A percentile compares a stretch with the other conserved stretches of the same genome.
phyloP scores from a whole-genome alignment of 2,797 vertebrate genomes.

The Falco biarmicus region DNA sequence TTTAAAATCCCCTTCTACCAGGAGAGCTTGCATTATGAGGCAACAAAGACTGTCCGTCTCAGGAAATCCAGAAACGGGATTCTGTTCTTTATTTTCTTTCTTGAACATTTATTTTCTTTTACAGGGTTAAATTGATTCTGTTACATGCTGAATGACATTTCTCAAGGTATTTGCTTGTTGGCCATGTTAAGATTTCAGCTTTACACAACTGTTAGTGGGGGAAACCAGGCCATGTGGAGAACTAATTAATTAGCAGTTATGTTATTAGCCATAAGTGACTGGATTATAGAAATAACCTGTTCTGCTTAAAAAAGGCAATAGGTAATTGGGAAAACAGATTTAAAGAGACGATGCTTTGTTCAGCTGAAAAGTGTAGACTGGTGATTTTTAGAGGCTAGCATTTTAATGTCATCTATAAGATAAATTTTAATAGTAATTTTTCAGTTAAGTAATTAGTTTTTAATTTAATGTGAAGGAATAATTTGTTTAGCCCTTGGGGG shows the following conservation, averaged over 20 bases:
- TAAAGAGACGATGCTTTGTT: neutral
- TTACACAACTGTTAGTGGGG: neutral
- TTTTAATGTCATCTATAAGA: neutral
- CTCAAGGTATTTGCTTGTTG: neutral
- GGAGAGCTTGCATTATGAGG: neutral
- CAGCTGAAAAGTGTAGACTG: neutral
- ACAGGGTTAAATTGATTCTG: neutral
- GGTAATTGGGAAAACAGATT: neutral
- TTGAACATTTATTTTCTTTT: neutral
- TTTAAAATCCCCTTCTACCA: neutral
- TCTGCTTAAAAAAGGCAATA: neutral
- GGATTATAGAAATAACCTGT: conserved; percentile 1
- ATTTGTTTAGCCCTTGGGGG: neutral
- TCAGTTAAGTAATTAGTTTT: neutral
- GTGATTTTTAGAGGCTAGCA: neutral
- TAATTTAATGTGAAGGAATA: neutral
- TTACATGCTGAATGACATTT: neutral
- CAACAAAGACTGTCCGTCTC: neutral
- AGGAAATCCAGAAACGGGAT: neutral
- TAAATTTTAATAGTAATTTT: neutral
- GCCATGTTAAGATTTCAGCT: neutral
- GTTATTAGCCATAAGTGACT: neutral
- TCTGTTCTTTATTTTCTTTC: neutral
- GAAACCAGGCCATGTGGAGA: neutral
- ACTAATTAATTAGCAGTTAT: conserved; percentile 4